Conservation (phyloP, 2,888 invertebrate species). For the Epistrophe eligans region DNA sequence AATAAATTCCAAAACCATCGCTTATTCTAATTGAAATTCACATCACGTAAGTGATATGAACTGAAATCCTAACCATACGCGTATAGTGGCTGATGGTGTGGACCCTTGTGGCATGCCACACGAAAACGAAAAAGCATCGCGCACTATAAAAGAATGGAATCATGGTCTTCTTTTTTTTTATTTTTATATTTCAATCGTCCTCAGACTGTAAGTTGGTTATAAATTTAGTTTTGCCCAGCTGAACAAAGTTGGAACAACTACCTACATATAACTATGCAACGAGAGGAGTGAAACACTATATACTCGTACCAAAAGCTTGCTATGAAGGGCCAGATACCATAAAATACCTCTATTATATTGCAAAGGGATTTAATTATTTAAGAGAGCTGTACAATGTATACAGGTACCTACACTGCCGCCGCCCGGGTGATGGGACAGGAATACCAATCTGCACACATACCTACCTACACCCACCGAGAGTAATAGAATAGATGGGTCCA, state of each 20-base stretch:
- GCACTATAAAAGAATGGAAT: conserved; percentile 9
- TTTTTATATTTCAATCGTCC: conserved; percentile 24
- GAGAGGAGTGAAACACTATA: conserved; percentile 2
- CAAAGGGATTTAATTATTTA: conserved; percentile 75
- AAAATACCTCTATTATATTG: conserved; percentile 70
- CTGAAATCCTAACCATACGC: conserved; percentile 65
- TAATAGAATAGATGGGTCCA: neutral
- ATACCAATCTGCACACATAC: conserved; percentile 45
- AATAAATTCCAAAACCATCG: conserved; percentile 64
- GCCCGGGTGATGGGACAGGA: conserved; percentile 1
- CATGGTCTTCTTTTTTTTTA: conserved; percentile 30
- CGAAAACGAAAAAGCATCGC: conserved; percentile 23
- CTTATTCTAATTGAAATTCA: conserved; percentile 70
- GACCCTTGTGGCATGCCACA: conserved; percentile 29
- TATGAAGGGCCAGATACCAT: conserved; percentile 41
- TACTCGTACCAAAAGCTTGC: conserved; percentile 6
- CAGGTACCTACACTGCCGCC: neutral
- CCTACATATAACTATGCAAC: neutral
- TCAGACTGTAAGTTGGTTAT: conserved; percentile 61
- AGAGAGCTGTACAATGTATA: conserved; percentile 31
- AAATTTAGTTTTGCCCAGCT: conserved; percentile 66
- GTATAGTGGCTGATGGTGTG: neutral
- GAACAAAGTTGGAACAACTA: conserved; percentile 35
- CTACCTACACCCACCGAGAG: neutral
- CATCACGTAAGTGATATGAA: conserved; percentile 76